Percentiles rank a stretch among this genome's conserved stretches.
phyloP scores from a whole-genome alignment of 1,140 invertebrate species.

The Cyrtorhinus lividipennis region DNA sequence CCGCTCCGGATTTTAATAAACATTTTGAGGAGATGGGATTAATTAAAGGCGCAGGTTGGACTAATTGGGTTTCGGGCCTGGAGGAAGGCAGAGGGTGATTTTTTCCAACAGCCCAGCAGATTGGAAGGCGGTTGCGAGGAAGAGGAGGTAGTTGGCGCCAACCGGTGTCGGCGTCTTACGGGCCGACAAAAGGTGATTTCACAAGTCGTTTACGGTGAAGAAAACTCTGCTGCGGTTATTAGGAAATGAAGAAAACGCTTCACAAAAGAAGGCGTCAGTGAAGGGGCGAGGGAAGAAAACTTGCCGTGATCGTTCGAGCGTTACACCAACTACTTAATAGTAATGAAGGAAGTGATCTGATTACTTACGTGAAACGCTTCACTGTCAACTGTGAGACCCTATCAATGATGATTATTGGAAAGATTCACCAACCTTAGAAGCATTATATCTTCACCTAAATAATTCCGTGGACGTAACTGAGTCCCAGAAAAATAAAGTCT shows the following conservation, averaged over 20 bases:
- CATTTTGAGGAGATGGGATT: not conserved
- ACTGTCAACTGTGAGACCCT: not conserved
- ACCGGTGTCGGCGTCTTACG: not conserved
- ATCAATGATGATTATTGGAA: not conserved
- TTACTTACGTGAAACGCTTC: not conserved
- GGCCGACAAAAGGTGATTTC: slow-evolving; percentile 6
- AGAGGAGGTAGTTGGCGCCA: not conserved
- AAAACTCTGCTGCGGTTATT: not conserved
- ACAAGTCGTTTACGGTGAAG: not conserved
- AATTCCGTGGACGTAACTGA: no score
- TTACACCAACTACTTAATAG: no score
- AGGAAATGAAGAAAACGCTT: not conserved
- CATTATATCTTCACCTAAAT: no score
- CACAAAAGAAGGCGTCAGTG: not conserved
- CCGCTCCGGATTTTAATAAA: not conserved
- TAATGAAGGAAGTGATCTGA: not conserved
- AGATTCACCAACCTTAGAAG: not conserved
- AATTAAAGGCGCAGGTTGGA: slow-evolving; percentile 2
- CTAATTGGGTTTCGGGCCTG: slow-evolving; percentile 1
- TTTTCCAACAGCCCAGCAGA: not conserved
- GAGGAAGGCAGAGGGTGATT: not conserved
- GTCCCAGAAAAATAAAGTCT: no score
- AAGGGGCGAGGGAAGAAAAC: not conserved
- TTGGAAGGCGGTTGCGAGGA: not conserved
- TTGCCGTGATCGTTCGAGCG: no score